Conservation (phyloP, 1,140 invertebrate genomes). For the Bombus cullumanus region DNA sequence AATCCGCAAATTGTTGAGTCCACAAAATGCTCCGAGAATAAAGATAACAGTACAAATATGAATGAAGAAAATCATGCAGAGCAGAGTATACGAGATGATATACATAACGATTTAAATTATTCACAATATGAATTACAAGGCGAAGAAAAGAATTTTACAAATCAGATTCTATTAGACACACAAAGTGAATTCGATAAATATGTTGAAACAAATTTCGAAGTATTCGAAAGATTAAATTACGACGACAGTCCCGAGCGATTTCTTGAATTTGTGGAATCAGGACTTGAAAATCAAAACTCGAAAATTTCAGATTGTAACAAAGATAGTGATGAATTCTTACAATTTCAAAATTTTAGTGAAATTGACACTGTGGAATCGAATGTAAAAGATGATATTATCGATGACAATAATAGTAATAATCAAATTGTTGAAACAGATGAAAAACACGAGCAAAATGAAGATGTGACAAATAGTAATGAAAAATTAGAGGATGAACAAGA, state of each 20-base stretch:
- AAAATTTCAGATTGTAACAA: conserved; percentile 38
- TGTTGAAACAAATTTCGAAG: conserved; percentile 68
- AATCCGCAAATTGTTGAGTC: neutral
- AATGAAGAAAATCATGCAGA: conserved; percentile 35
- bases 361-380: conserved; percentile 27
- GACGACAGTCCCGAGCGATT: conserved; percentile 68
- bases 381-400: conserved; percentile 21
- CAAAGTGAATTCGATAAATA: conserved; percentile 66
- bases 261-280: conserved; percentile 70
- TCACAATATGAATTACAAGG: conserved; percentile 49
- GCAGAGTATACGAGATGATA: conserved; percentile 39
- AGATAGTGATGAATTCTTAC: conserved; percentile 41
- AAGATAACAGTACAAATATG: conserved; percentile 18
- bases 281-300: conserved; percentile 13
- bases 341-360: conserved; percentile 45
- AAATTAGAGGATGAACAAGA: conserved; percentile 32
- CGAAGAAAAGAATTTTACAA: conserved; percentile 51
- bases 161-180: conserved; percentile 60
- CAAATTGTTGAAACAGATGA: conserved; percentile 10
- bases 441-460: neutral
- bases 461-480: neutral
- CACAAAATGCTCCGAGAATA: conserved; percentile 12
- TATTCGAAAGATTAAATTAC: conserved; percentile 64
- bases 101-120: conserved; percentile 58
- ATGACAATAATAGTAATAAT: conserved; percentile 18